Evolutionary conservation across 2,888 invertebrate genomes (phyloP).

Genomic region (Eustalomyia histrio): DNA sequence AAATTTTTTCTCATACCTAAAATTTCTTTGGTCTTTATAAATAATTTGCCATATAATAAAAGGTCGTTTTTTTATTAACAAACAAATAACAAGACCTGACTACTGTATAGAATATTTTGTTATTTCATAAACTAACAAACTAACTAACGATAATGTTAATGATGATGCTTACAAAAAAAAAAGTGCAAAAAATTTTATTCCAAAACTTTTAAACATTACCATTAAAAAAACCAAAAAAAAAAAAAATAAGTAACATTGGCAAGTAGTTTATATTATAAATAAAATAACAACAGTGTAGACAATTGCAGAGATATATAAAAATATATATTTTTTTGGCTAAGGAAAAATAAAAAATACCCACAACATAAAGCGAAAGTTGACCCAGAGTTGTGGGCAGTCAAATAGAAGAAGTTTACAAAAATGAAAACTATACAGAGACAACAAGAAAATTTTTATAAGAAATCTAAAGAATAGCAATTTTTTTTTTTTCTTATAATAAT

Average conservation of each 20-base stretch:
- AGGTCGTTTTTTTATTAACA: slow-evolving; percentile 36
- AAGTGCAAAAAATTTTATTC: background rate
- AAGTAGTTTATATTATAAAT: slow-evolving; percentile 28
- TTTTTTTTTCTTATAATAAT: slow-evolving; percentile 31
- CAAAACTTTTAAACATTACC: background rate
- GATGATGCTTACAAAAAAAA: slow-evolving; percentile 4
- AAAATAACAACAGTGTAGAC: slow-evolving; percentile 9
- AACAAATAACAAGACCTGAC: slow-evolving; percentile 11
- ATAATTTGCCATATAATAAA: slow-evolving; percentile 43
- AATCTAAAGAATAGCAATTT: too few species aligned
- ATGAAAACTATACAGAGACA: background rate
- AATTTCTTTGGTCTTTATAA: slow-evolving; percentile 23
- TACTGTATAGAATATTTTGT: slow-evolving; percentile 27
- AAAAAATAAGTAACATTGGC: slow-evolving; percentile 21
- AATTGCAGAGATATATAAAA: slow-evolving; percentile 13
- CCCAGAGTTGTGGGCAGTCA: slow-evolving; percentile 70
- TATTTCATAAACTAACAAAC: slow-evolving; percentile 8
- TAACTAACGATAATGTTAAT: slow-evolving; percentile 24
- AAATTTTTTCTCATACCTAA: slow-evolving; percentile 26
- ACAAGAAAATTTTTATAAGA: too few species aligned
- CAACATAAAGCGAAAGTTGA: slow-evolving; percentile 76
- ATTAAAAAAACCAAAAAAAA: background rate
- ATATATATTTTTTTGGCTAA: background rate
- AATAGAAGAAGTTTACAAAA: slow-evolving; percentile 33
- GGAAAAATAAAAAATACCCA: background rate